Evolutionary conservation across 2,888 invertebrate species (phyloP), one percentile per base, ranked within the genome.

Genomic region (Tetrapedia diversipes): DNA sequence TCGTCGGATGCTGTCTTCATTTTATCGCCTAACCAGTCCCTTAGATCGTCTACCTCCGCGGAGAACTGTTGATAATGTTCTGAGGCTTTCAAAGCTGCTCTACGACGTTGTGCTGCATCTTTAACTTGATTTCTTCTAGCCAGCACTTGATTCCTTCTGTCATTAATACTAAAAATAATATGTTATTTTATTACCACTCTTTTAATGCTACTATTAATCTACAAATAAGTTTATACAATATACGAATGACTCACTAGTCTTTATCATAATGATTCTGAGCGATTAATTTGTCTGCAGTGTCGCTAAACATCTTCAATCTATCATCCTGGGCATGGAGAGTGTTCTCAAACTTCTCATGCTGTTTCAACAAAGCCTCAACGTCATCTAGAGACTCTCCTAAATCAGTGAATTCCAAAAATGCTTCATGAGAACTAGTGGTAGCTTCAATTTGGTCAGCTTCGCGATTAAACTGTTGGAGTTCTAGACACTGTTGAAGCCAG

Each of bases 391-490:
- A 97, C 76, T 95, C 95, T 81, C 98, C 99, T 53, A 97, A 94
- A 83, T 98, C 96, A 11, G 94, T 94, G 92, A 96, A 97, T 86
- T 98, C 98, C 24, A 99, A 93, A 92, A 97, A 98, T 0, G 98
- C 97, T 90, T 98, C 96, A 90, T 99, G 98, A 19, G 98, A 97
- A 66, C 97, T 97, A 59, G 97, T 98, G 14, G 97, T 96, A 0
- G 99, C 98, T 92, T 99, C 99, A 80, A 99, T 97, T 90, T 98
- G 97, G 91, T 99, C 99, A 0, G 98, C 98, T 92, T 99, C 99
- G 45, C 98, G 95, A 92, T 98, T 98, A 92, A 98, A 98, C 81
- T 96, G 94, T 92, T 97, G 98, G 74, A 99, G 92, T 85, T 98
- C 97, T 39, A 97, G 94, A 80, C 97, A 95, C 90, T 99, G 98